Evolutionary conservation across 2,797 vertebrate genomes (phyloP).

Genomic region (Anas bernieri): DNA sequence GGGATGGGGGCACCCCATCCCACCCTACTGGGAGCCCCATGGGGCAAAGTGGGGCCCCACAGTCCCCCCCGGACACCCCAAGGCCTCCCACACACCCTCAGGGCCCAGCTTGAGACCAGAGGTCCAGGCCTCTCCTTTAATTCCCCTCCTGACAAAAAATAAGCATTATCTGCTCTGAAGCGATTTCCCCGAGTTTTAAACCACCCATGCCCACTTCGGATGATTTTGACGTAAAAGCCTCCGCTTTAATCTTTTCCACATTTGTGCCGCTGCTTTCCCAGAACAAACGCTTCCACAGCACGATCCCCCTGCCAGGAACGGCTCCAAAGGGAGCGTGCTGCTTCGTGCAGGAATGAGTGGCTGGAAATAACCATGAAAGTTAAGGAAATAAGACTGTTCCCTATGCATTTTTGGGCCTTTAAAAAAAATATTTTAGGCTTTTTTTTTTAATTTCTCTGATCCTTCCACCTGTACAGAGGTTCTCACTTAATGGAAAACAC

Average conservation of each 20-base stretch:
- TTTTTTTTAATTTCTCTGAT: no score
- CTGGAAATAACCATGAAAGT: background rate
- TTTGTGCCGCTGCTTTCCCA: background rate
- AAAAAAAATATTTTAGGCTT: no score
- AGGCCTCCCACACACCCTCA: no score
- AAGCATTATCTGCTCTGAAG: background rate
- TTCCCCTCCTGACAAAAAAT: background rate
- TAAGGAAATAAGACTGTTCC: background rate
- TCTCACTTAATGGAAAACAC: background rate
- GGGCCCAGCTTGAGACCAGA: background rate
- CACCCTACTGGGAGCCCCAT: no score
- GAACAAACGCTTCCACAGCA: accelerated
- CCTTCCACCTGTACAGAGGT: background rate
- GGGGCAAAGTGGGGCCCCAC: no score
- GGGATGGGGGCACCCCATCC: no score
- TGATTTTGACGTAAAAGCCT: background rate
- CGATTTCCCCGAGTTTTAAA: background rate
- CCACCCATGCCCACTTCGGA: background rate
- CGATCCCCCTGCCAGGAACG: background rate
- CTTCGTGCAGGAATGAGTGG: background rate
- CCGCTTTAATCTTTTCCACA: background rate
- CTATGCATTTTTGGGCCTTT: background rate
- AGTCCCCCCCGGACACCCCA: no score
- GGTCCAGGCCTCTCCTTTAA: background rate
- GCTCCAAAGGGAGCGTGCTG: background rate